Conservation (phyloP, 2,797 vertebrate species). For the Masticophis lateralis region DNA sequence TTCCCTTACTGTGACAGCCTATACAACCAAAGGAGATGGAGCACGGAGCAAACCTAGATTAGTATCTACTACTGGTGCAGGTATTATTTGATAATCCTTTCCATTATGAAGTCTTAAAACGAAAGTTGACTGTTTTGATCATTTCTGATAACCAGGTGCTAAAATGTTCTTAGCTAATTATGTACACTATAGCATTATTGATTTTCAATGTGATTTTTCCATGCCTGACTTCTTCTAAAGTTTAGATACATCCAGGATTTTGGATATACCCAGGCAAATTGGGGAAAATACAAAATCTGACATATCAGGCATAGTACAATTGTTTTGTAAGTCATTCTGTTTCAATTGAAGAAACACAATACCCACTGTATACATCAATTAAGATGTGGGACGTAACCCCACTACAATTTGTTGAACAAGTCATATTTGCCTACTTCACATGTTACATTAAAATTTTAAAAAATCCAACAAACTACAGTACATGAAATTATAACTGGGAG, state of each 20-base stretch:
- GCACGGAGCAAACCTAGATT: slow-evolving; percentile 97
- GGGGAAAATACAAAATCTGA: background rate
- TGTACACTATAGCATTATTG: background rate
- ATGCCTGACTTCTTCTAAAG: background rate
- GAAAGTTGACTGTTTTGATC: background rate
- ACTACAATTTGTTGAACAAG: background rate
- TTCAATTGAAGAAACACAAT: background rate
- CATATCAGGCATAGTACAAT: background rate
- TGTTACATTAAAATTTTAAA: background rate
- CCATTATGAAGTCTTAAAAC: background rate
- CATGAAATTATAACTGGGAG: background rate
- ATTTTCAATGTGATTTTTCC: background rate
- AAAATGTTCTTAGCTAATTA: background rate
- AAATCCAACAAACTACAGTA: background rate
- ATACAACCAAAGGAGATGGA: slow-evolving; percentile 97
- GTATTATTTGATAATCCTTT: slow-evolving; percentile 64
- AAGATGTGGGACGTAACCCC: background rate
- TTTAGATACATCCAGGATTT: background rate
- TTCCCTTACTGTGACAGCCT: slow-evolving; percentile 94
- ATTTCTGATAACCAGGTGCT: background rate
- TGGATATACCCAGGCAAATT: background rate
- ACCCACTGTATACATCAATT: background rate
- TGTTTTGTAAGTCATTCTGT: background rate
- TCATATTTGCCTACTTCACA: background rate
- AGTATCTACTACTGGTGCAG: slow-evolving; percentile 94